Conservation (phyloP, 2,797 vertebrate genomes). For the Poeciliopsis infans region DNA sequence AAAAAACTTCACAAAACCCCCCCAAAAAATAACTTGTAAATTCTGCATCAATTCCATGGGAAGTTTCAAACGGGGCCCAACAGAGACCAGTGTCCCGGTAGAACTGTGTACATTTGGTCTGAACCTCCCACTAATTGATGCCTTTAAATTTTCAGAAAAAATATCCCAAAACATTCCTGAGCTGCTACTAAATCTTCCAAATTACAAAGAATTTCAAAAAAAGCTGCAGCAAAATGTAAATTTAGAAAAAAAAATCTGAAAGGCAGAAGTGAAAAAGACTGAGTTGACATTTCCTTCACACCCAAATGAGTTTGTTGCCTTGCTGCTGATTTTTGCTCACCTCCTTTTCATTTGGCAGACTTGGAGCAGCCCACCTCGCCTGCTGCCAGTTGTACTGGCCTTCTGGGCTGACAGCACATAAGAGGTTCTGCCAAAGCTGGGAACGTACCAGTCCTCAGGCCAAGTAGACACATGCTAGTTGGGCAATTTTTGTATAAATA, state of each 20-base stretch:
- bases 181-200: neutral
- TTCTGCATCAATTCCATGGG: neutral
- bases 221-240: neutral
- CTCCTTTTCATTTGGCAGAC: slow-evolving; percentile 47
- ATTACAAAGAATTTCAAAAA: neutral
- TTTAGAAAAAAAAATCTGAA: slow-evolving; percentile 32
- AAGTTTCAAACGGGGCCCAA: neutral
- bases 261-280: slow-evolving; percentile 38
- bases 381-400: slow-evolving; percentile 63
- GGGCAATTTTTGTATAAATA: slow-evolving; percentile 61
- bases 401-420: slow-evolving; percentile 43
- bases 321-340: slow-evolving; percentile 28
- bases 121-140: neutral
- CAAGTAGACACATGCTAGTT: slow-evolving; percentile 57
- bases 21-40: neutral
- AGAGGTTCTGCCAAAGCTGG: slow-evolving; percentile 61
- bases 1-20: neutral
- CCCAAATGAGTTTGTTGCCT: slow-evolving; percentile 60
- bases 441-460: slow-evolving; percentile 48
- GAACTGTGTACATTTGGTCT: neutral
- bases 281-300: slow-evolving; percentile 65
- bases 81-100: neutral
- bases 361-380: slow-evolving; percentile 60
- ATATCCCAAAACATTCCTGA: neutral
- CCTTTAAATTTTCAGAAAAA: neutral